Base-by-base conservation (phyloP, 2,797 vertebrate genomes). In the Podargus strigoides region DNA sequence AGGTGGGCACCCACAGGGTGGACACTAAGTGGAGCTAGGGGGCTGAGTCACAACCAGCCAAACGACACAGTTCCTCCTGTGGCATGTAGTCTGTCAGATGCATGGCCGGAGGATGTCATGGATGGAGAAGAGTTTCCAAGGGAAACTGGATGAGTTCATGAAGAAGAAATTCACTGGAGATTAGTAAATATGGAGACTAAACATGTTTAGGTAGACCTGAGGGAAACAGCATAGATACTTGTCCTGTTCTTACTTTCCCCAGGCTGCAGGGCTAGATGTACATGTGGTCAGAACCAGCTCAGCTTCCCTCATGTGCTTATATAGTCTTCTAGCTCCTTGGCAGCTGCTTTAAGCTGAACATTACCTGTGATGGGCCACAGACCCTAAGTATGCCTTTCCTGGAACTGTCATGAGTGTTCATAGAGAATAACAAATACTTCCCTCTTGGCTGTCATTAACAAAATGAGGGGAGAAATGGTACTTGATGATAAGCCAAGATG, bases 301-400 rank as follows among this genome's bases (percentile, higher is more conserved):
- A 83, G 49, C 58, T 91, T 63, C 74, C 62, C 26, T 79, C 18
- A 32, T 53, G 67, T 59, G 68, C 42, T 85, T 80, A 23, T n/a
- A 34, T 59, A 83, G 4, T 90, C 42, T 66, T 58, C 20, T 30
- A 73, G 36, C 27, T 92, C 1, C 2, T 24, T 89, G 70, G 34
- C 50, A 89, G 46, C 63, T 87, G 36, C 21, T 32, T 78, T 53
- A 68, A 84, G 22, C 30, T 86, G 66, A 88, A 34, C 27, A 24
- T 81, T 37, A 69, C 47, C 23, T 88, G 37, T 53, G 17, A 39
- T 32, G 50, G 76, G 58, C 42, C 47, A 66, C 75, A 85, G 87
- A 91, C 52, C 14, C 55, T 67, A 44, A 83, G 23, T 55, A 74
- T 81, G 64, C 60, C 49, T 60, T 72, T 83, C 53, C 68, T 81